Base-by-base conservation (phyloP, 2,113 vertebrate genomes). In the Campylomormyrus tamandua region DNA sequence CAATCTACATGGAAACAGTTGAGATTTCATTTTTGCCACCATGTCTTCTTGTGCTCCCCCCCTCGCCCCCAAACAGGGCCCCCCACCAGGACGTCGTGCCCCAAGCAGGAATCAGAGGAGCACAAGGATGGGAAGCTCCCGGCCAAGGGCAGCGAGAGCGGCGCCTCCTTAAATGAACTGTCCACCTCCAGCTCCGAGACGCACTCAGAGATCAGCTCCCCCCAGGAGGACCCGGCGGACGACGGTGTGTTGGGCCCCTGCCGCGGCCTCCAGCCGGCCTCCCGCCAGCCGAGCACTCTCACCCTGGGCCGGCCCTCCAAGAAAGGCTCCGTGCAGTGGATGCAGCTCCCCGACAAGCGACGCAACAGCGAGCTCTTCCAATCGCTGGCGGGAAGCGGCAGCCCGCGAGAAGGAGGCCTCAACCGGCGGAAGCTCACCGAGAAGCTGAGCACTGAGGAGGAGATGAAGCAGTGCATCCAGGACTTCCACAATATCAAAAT, bases 361-460 rank as follows among this genome's bases (percentile, higher is more conserved):
- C 96, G 97, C 87, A 98, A 98, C 95, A 98, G 97, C 90, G 97
- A 98, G 95, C 97, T 97, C 91, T 97, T 97, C 95, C 97, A 98
- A 94, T 97, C 97, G 11, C 95, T 98, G 91, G 97, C 97, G 93
- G 97, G 97, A 92, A 97, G 91, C 7, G 90, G 46, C 5, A 89
- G 91, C 87, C 97, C 96, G 87, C 94, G 35, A 5, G 31, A 83
- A 95, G 96, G 96, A 3, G 97, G 97, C 58, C 96, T 97, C 85
- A 97, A 96, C 87, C 97, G 97, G 94, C 97, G 96, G 95, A 98
- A 96, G 93, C 96, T 96, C 52, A 96, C 95, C 27, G 97, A 97
- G 95, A 97, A 97, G 94, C 94, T 97, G 87, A 97, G 95, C 9
- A 93, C 94, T 4, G 97, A 97, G 93, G 97, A 98, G 92, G 97